Percentiles rank a stretch among this genome's conserved stretches.
These are phyloP conservation scores for Triplophysa dalaica DNA, from an alignment of 2,113 vertebrate genomes.

Conservation along the genomic window DNA sequence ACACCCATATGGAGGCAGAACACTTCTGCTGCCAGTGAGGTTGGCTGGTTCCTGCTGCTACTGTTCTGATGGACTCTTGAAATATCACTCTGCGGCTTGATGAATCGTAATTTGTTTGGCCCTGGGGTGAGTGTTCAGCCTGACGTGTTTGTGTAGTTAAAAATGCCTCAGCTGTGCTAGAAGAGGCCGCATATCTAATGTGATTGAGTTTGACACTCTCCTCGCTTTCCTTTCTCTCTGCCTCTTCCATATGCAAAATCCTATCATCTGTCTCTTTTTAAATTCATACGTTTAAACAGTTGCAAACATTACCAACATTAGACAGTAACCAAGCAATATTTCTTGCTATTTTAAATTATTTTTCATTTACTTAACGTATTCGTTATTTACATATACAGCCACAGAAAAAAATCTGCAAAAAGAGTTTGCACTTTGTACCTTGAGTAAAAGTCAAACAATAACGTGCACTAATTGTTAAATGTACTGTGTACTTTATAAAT, in stretches of 20 bases:
- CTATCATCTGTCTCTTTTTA: no score
- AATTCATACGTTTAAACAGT: no score
- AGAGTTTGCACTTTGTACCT: background rate
- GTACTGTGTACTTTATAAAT: background rate
- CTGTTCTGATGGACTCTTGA: conserved; percentile 28
- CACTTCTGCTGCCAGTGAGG: background rate
- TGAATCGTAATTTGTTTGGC: conserved; percentile 48
- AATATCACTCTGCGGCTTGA: conserved; percentile 23
- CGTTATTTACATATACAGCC: no score
- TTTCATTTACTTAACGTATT: no score
- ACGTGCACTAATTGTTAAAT: background rate
- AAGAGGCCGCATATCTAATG: conserved; percentile 36
- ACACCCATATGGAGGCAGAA: background rate
- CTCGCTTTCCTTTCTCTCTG: background rate
- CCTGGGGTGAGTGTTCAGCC: conserved; percentile 26
- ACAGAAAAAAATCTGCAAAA: background rate
- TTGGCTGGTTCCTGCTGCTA: background rate
- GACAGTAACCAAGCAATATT: background rate
- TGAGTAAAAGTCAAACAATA: background rate
- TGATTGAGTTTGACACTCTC: conserved; percentile 26
- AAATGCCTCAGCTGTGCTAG: conserved; percentile 15
- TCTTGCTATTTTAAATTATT: background rate
- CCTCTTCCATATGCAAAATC: background rate
- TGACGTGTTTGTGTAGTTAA: conserved; percentile 46
- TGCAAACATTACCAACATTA: no score